These are phyloP conservation scores for Carassius gibelio DNA, from an alignment of 2,113 vertebrate species.

Conservation along the genomic window DNA sequence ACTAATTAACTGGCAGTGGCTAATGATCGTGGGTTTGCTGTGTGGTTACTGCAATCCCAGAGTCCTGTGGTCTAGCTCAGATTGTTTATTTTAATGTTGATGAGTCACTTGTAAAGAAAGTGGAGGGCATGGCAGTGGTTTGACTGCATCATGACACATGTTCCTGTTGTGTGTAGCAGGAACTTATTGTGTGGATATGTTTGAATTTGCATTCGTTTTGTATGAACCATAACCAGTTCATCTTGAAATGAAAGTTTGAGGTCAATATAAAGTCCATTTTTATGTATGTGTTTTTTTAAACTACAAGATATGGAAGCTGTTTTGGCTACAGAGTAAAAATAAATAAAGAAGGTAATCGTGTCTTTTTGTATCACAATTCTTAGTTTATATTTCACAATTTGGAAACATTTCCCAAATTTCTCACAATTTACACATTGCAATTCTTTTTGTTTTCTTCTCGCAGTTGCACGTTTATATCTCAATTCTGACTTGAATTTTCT, in stretches of 20 bases:
- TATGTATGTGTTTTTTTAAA: background rate
- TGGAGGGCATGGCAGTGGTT: background rate
- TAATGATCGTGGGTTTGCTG: constrained; percentile 58
- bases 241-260: background rate
- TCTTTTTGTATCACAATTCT: too few relatives aligned
- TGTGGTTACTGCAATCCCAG: constrained; percentile 55
- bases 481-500: background rate
- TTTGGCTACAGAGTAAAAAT: background rate
- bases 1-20: constrained; percentile 57
- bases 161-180: constrained; percentile 39
- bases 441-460: background rate
- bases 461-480: background rate
- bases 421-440: background rate
- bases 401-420: too few relatives aligned
- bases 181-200: background rate
- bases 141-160: constrained; percentile 48
- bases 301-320: background rate
- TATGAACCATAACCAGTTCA: background rate
- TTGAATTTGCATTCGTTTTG: background rate
- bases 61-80: constrained; percentile 57
- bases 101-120: constrained; percentile 67
- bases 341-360: too few relatives aligned
- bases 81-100: constrained; percentile 69
- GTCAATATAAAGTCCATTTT: background rate
- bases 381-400: background rate